Percentiles rank a stretch among this genome's conserved stretches.
phyloP scores from a whole-genome alignment of 2,888 invertebrate species.

The Acanthacorydalis orientalis region DNA sequence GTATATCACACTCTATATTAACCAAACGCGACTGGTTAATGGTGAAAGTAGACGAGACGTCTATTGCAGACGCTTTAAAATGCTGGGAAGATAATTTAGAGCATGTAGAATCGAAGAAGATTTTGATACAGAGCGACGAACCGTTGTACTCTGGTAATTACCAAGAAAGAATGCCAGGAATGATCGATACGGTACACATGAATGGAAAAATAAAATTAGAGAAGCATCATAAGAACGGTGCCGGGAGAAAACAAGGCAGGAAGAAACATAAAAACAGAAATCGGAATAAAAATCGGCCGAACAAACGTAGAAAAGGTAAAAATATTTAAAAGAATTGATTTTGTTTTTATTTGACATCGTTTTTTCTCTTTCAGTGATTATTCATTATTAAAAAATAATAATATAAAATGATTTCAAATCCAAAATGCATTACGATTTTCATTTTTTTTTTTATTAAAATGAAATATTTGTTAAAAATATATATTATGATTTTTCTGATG shows the following conservation, averaged over 20 bases:
- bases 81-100: slow-evolving; percentile 59
- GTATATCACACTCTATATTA: slow-evolving; percentile 80
- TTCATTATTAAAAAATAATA: too few relatives aligned
- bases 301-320: slow-evolving; percentile 17
- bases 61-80: slow-evolving; percentile 65
- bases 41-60: slow-evolving; percentile 69
- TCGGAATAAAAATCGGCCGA: slow-evolving; percentile 15
- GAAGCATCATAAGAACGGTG: neutral
- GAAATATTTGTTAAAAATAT: too few relatives aligned
- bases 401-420: too few relatives aligned
- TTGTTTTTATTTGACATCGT: too few relatives aligned
- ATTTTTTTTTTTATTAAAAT: too few relatives aligned
- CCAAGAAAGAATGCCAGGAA: neutral
- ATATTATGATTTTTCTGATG: too few relatives aligned
- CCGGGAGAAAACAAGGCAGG: neutral
- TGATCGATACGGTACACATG: too few relatives aligned
- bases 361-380: too few relatives aligned
- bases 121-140: neutral
- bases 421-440: too few relatives aligned
- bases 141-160: neutral
- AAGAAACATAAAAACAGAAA: slow-evolving; percentile 12
- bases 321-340: neutral
- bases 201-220: neutral
- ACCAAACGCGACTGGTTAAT: slow-evolving; percentile 77
- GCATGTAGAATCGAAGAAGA: slow-evolving; percentile 14